These are phyloP conservation scores for Halictus ligatus DNA, from an alignment of 2,888 invertebrate genomes.

Conservation along the genomic window DNA sequence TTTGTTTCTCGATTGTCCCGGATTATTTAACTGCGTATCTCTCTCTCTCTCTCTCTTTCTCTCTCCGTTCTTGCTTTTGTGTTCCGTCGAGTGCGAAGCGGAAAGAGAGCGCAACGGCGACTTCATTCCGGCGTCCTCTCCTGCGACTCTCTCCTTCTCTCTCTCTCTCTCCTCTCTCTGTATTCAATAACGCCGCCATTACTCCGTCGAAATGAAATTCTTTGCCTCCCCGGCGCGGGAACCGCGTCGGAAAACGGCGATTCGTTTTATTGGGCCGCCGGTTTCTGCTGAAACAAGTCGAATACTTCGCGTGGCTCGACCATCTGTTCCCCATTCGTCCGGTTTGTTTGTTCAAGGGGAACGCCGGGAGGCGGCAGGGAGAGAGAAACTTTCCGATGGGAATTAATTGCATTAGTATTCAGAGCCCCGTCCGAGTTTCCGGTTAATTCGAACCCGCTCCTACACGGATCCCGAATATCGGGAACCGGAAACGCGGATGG, in stretches of 20 bases:
- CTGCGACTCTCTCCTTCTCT: background rate
- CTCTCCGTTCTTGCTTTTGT: background rate
- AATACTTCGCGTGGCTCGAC: slow-evolving; percentile 16
- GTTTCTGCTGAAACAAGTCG: slow-evolving; percentile 2
- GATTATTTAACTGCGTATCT: background rate
- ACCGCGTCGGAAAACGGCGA: slow-evolving; percentile 8
- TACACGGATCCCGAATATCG: slow-evolving; percentile 1
- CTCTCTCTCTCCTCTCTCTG: background rate
- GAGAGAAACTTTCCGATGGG: slow-evolving; percentile 11
- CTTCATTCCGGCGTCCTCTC: slow-evolving; percentile 4
- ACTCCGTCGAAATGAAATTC: slow-evolving; percentile 19
- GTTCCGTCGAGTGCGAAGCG: background rate
- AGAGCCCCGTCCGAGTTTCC: slow-evolving; percentile 12
- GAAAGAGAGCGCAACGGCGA: background rate
- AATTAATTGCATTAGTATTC: slow-evolving; percentile 19
- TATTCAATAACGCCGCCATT: slow-evolving; percentile 13
- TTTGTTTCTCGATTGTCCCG: background rate
- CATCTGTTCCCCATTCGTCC: slow-evolving; percentile 12
- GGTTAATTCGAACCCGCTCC: slow-evolving; percentile 6
- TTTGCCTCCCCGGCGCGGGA: background rate
- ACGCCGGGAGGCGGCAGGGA: background rate
- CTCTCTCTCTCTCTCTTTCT: background rate
- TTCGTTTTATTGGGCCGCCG: slow-evolving; percentile 13
- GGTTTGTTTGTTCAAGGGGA: slow-evolving; percentile 10
- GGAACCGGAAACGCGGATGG: background rate